Conservation (phyloP, 2,888 invertebrate genomes). For the Pandemis corylana region DNA sequence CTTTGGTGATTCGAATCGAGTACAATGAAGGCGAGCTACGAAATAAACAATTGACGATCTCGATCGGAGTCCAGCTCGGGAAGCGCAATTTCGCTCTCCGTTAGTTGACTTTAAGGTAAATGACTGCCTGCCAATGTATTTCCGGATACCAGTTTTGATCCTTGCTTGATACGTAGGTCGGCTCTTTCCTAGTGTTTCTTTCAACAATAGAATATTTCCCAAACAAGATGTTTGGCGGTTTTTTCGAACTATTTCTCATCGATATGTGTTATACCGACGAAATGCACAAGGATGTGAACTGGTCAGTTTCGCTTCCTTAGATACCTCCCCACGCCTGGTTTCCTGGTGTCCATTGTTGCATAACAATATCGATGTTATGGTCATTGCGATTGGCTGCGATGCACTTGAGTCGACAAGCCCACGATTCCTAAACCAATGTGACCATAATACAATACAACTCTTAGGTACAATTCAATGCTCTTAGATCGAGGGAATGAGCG, state of each 20-base stretch:
- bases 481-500: too few relatives aligned
- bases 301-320: not conserved
- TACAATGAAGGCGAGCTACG: not conserved
- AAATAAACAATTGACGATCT: not conserved
- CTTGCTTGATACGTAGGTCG: too few relatives aligned
- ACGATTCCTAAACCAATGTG: not conserved
- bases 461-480: too few relatives aligned
- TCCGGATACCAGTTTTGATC: not conserved
- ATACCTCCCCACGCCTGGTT: not conserved
- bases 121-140: not conserved
- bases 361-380: not conserved
- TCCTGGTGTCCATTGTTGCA: not conserved
- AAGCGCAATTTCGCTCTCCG: not conserved
- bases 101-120: too few relatives aligned
- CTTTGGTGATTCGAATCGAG: not conserved
- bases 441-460: too few relatives aligned
- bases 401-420: not conserved
- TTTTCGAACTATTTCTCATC: too few relatives aligned
- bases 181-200: too few relatives aligned
- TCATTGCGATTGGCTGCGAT: not conserved
- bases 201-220: too few relatives aligned
- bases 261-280: not conserved
- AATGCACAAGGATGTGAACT: not conserved
- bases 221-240: too few relatives aligned
- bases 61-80: not conserved